Evolutionary conservation across 2,888 invertebrate genomes (phyloP), one percentile per base, ranked within the genome.

Genomic region (Nephrocerus scutellatus): DNA sequence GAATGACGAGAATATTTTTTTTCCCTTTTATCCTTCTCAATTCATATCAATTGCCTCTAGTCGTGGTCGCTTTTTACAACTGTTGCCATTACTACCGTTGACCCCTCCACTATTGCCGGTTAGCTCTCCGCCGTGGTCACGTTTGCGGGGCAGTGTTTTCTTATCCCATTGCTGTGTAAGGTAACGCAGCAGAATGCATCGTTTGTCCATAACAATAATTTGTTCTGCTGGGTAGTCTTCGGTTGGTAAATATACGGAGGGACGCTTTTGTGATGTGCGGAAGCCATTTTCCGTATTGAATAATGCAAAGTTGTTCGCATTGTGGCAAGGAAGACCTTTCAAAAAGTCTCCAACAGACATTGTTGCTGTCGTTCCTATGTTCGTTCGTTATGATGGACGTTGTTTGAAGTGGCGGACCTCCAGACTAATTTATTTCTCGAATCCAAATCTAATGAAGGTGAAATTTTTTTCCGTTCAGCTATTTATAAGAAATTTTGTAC

Each of bases 141-240:
- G 56, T 37, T 64, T 64, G 5, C 63, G 52, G 18, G 65, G 62
- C 80, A 59, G 43, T 4, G 59, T 59, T 77, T 89, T 89, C 73
- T 90, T 92, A 63, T 93, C 92, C 89, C 91, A 93, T 69, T 91
- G 90, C 59, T 92, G 90, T 57, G 93, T 92, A 48, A 95, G 76
- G 70, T 91, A 95, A 71, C 93, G 80, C 57, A 95, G 70, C 42
- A 95, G 74, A 58, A 95, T 92, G 63, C 91, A 92, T 31, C 91
- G 88, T 71, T 91, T 93, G 70, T 95, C 95, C 61, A 92, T 90
- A 28, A 92, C 92, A 62, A 95, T 95, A 55, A 92, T 89, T 85
- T 93, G 92, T 71, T 92, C 90, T 34, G 90, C 84, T 50, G 92
- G 89, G 63, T 84, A 83, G 60, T 92, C 92, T 69, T 86, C 88